Conservation (phyloP, 37 sponge, comb jelly and placozoan genomes). For the Theonella swinhoei region DNA sequence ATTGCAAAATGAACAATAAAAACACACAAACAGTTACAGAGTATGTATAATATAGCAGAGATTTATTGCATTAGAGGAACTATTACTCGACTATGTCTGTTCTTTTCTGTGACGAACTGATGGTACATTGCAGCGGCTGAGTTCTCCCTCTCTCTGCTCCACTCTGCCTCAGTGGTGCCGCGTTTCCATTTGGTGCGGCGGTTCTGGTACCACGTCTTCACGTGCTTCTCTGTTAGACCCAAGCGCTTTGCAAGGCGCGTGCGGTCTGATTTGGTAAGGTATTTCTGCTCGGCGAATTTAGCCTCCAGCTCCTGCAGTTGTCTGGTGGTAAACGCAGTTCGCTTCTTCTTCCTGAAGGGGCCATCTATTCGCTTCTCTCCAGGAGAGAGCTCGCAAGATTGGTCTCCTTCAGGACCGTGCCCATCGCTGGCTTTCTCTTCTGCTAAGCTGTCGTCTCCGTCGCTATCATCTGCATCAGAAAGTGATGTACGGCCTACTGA, state of each 20-base stretch:
- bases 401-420: too few species aligned
- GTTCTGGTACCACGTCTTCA: constrained; percentile 89
- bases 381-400: too few species aligned
- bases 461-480: neutral
- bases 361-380: too few species aligned
- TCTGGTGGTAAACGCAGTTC: constrained; percentile 59
- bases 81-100: too few species aligned
- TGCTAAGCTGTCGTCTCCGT: too few species aligned
- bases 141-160: constrained; percentile 72
- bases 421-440: too few species aligned
- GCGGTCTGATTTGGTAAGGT: constrained; percentile 65
- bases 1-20: too few species aligned
- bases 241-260: constrained; percentile 37
- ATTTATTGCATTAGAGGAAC: too few species aligned
- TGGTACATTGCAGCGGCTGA: constrained; percentile 74
- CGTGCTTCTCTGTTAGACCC: constrained; percentile 71
- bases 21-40: too few species aligned
- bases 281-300: constrained; percentile 64
- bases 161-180: constrained; percentile 62
- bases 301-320: constrained; percentile 67
- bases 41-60: too few species aligned
- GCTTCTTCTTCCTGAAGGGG: constrained; percentile 59
- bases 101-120: constrained; percentile 65
- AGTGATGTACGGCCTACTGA: too few species aligned
- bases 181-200: constrained; percentile 77